Conservation (phyloP, 2,113 vertebrate genomes). For the Ciconia maguari region DNA sequence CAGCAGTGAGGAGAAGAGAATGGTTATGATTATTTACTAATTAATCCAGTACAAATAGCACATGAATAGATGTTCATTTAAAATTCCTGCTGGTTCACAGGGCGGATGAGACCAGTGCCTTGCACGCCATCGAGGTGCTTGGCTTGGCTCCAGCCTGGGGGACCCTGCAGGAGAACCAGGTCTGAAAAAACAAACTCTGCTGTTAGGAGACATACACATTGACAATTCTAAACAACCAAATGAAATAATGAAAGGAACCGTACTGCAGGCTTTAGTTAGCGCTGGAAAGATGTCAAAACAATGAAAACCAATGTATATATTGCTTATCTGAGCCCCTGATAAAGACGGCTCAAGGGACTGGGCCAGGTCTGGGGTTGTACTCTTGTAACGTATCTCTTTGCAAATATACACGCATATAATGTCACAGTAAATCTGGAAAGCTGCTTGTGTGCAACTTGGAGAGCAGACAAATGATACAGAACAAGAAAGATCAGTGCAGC, state of each 20-base stretch:
- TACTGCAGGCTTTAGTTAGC: background rate
- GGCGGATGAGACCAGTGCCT: rapidly evolving
- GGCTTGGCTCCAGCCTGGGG: background rate
- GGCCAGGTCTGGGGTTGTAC: background rate
- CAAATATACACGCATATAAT: rapidly evolving
- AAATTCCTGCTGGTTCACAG: background rate
- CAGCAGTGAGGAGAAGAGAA: background rate
- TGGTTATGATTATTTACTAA: background rate
- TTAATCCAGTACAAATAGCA: background rate
- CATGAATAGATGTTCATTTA: background rate
- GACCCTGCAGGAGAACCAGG: background rate
- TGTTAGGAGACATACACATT: background rate
- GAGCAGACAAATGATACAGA: background rate
- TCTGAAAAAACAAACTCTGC: background rate
- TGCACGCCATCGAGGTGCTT: rapidly evolving
- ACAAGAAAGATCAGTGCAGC: background rate
- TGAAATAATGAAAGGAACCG: background rate
- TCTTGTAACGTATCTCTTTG: rapidly evolving
- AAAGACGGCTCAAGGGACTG: background rate
- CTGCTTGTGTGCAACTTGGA: background rate
- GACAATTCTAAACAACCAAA: background rate
- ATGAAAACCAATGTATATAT: rapidly evolving
- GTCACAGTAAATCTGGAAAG: background rate
- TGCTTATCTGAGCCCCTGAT: rapidly evolving
- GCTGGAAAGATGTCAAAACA: background rate